These are phyloP conservation scores for Drosophila sulfurigaster DNA, from an alignment of 1,140 invertebrate species.

Conservation along the genomic window DNA sequence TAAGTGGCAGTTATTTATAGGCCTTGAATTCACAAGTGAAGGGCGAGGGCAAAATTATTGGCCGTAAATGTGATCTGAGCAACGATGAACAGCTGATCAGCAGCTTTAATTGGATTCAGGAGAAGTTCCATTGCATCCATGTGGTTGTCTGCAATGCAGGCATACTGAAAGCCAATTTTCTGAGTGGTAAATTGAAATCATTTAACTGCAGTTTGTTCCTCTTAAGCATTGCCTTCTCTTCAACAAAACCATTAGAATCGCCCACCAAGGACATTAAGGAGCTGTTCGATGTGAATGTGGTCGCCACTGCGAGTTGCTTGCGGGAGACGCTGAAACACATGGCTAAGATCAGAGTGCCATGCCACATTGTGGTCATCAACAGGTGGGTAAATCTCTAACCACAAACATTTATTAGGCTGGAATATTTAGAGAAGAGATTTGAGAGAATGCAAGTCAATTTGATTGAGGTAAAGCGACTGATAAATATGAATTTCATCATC, in stretches of 20 bases:
- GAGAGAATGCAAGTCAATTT: background rate
- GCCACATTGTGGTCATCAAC: constrained; percentile 85
- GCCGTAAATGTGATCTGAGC: constrained; percentile 86
- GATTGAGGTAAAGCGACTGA: background rate
- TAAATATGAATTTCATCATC: too few relatives aligned
- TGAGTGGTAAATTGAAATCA: constrained; percentile 58
- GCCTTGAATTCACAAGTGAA: constrained; percentile 62
- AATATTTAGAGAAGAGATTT: background rate
- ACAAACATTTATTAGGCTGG: background rate
- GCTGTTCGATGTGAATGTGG: constrained; percentile 87
- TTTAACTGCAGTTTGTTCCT: background rate
- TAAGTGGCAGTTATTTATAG: constrained; percentile 11
- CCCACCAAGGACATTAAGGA: constrained; percentile 74
- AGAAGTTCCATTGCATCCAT: constrained; percentile 66
- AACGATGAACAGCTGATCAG: constrained; percentile 86
- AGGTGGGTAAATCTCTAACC: constrained; percentile 65
- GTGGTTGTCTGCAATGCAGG: constrained; percentile 82
- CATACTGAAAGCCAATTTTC: constrained; percentile 76
- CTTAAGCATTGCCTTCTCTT: too few relatives aligned
- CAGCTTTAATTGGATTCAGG: constrained; percentile 85
- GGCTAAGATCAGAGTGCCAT: constrained; percentile 72
- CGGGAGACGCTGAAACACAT: constrained; percentile 87
- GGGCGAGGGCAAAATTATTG: constrained; percentile 78
- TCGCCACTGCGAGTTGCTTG: constrained; percentile 86
- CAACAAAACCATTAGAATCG: constrained; percentile 54